A percentile compares a stretch with the other conserved stretches of the same genome.
phyloP scores from a whole-genome alignment of 2,888 invertebrate species.

The Trachelus iudaicus region DNA sequence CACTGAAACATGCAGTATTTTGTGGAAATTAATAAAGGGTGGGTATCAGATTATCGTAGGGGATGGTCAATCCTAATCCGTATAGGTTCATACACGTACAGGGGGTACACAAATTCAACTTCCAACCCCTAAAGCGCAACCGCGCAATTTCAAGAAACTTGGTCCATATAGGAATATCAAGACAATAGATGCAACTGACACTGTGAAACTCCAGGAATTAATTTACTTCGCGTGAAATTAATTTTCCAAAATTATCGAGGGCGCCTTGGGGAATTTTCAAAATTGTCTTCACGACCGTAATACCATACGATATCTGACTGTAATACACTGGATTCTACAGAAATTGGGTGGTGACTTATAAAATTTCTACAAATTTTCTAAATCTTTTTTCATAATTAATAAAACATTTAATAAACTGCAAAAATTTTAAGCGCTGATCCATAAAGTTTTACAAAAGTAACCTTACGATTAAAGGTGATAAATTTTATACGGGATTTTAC shows the following conservation, averaged over 20 bases:
- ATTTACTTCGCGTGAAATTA: background rate
- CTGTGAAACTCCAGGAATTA: background rate
- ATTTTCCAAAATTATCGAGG: background rate
- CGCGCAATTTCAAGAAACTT: background rate
- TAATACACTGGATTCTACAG: background rate
- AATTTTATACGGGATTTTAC: background rate
- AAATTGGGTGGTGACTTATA: too few relatives aligned
- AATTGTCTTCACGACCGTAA: background rate
- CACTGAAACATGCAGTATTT: background rate
- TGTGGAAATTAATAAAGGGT: background rate
- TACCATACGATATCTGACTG: background rate
- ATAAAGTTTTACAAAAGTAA: background rate
- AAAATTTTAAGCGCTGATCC: background rate
- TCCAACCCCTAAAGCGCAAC: background rate
- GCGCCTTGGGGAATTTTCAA: background rate
- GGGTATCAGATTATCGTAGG: background rate
- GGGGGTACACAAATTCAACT: background rate
- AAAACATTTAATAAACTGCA: background rate
- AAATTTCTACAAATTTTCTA: too few relatives aligned
- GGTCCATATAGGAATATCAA: background rate
- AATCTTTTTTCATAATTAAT: too few relatives aligned
- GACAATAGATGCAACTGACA: background rate
- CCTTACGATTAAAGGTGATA: background rate
- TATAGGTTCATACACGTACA: background rate
- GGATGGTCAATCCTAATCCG: background rate